Conservation (phyloP, 2,888 invertebrate genomes). For the Melanostoma mellinum region DNA sequence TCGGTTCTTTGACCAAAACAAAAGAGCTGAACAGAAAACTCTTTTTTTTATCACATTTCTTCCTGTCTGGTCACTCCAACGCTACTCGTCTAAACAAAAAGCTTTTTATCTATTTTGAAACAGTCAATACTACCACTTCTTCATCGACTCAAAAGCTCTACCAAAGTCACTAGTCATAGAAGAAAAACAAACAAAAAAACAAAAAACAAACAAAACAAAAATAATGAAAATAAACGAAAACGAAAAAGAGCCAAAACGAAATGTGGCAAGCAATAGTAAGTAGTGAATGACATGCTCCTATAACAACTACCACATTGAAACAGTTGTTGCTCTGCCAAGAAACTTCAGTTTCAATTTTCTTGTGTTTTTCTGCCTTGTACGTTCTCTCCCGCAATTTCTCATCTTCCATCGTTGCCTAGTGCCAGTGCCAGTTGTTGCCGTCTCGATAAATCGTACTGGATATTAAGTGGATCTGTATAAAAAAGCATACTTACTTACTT, state of each 20-base stretch:
- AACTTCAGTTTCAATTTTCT: slow-evolving; percentile 40
- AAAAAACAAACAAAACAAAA: slow-evolving; percentile 25
- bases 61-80: too few relatives aligned
- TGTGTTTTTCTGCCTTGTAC: slow-evolving; percentile 31
- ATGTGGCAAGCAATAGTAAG: slow-evolving; percentile 29
- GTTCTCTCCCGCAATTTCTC: slow-evolving; percentile 62
- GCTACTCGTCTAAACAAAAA: too few relatives aligned
- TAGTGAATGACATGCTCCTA: slow-evolving; percentile 43
- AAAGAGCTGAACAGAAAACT: too few relatives aligned
- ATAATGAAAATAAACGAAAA: slow-evolving; percentile 32
- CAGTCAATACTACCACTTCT: too few relatives aligned
- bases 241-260: slow-evolving; percentile 41
- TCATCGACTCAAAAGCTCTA: background rate
- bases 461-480: slow-evolving; percentile 58
- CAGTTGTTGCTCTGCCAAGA: slow-evolving; percentile 5
- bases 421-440: background rate
- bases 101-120: background rate
- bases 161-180: background rate
- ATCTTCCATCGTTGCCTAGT: slow-evolving; percentile 32
- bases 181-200: background rate
- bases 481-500: slow-evolving; percentile 54
- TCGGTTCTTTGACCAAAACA: too few relatives aligned
- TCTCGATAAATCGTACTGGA: slow-evolving; percentile 66
- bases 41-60: too few relatives aligned
- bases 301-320: slow-evolving; percentile 29